Base-by-base conservation (phyloP, 2,113 vertebrate genomes). In the Urocolius indicus region DNA sequence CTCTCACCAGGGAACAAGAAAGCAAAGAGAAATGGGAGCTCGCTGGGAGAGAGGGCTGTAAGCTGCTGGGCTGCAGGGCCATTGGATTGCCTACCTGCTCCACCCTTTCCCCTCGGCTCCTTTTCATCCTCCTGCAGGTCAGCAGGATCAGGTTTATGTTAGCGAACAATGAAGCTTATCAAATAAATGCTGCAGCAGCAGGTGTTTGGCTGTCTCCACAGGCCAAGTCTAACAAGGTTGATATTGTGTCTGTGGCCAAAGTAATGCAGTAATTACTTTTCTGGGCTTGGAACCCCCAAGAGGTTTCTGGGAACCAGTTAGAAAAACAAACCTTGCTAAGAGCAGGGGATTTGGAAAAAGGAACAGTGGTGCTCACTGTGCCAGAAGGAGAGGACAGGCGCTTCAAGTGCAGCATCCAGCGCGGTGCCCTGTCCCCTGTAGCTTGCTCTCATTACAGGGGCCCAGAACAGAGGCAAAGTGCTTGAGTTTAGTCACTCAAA, bases 91-190 rank as follows among this genome's bases (percentile, higher is more conserved):
- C 82, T 91, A 78, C 65, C 95, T 96, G 94, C 90, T 87, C 85
- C 63, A 26, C 84, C 90, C 90, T 86, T 93, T 90, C 74, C 59
- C 88, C 34, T 71, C 3, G 0, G 27, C 67, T 96, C 76, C 96
- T 98, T 97, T 97, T 97, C 95, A 97, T 98, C 96, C 79, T 97
- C 62, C 78, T 94, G 92, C 93, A 96, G 96, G 97, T 97, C 97
- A 97, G 93, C 78, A 62, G 96, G 96, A 97, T 97, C 96, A 93
- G 94, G 96, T 97, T 97, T 94, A 96, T 83, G 88, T 49, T 95
- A 97, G 94, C 48, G 49, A 94, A 96, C 94, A 94, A 95, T 96
- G 95, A 96, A 97, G 93, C 94, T 98, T 97, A 97, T 97, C 97
- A 97, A 97, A 97, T 90, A 97, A 96, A 97, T 96, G 96, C 95